Conservation (phyloP, 2,888 invertebrate genomes). For the Anthophora plumipes region DNA sequence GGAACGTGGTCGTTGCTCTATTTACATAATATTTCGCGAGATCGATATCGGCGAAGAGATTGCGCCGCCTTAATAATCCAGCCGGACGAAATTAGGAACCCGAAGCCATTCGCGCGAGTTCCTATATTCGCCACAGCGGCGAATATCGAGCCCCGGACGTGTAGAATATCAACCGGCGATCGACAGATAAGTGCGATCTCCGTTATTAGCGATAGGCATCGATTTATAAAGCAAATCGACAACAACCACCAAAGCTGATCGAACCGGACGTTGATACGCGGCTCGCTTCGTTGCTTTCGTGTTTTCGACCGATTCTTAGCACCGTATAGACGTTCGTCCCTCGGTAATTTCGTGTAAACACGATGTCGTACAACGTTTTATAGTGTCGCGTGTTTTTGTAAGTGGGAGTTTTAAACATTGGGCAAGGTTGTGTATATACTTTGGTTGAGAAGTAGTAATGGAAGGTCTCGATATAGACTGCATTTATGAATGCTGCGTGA, state of each 20-base stretch:
- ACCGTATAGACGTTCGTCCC: conserved; percentile 19
- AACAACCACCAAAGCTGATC: neutral
- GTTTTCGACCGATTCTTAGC: conserved; percentile 30
- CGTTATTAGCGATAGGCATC: conserved; percentile 60
- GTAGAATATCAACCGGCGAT: conserved; percentile 43
- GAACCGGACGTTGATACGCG: neutral
- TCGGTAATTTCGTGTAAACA: conserved; percentile 44
- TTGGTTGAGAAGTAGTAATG: neutral
- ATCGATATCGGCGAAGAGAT: conserved; percentile 56
- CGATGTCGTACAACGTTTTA: conserved; percentile 31
- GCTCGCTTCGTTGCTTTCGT: conserved; percentile 1
- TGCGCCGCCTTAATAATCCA: conserved; percentile 36
- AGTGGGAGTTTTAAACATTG: neutral
- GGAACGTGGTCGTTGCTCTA: conserved; percentile 25
- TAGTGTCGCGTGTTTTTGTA: neutral
- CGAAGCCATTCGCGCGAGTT: conserved; percentile 36
- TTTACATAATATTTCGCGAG: conserved; percentile 60
- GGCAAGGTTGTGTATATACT: neutral
- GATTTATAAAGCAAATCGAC: conserved; percentile 43
- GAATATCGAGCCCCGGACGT: neutral
- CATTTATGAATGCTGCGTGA: too few species aligned
- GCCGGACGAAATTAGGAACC: conserved; percentile 53
- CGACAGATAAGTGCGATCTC: conserved; percentile 44
- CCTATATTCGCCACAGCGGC: neutral
- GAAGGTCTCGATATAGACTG: neutral